Conservation (phyloP, 1,140 invertebrate genomes). For the Chironomus striatipennis region DNA sequence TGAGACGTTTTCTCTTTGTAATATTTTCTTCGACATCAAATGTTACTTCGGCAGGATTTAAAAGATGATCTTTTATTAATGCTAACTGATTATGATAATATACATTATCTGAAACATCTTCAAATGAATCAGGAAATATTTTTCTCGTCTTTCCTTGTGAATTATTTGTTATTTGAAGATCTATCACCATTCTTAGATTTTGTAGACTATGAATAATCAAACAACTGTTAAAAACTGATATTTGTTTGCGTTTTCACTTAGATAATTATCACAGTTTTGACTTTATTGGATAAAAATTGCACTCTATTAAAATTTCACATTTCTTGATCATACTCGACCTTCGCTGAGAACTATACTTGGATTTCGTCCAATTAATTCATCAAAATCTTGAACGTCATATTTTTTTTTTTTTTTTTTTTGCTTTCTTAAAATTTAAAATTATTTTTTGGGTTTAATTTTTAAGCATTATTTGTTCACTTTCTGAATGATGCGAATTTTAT, state of each 20-base stretch:
- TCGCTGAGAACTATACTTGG: no score
- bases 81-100: conserved; percentile 3
- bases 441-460: no score
- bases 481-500: no score
- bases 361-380: no score
- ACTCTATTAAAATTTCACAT: not conserved
- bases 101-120: not conserved
- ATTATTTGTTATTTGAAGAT: not conserved
- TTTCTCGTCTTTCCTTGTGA: not conserved
- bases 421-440: no score
- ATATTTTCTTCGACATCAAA: not conserved
- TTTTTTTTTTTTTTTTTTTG: no score
- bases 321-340: not conserved
- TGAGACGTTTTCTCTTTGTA: conserved; percentile 33
- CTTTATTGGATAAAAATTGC: not conserved
- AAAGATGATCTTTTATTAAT: not conserved
- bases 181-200: not conserved
- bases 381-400: no score
- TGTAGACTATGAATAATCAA: not conserved
- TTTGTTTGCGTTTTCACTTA: not conserved
- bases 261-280: not conserved
- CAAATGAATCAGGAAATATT: not conserved
- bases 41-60: not conserved
- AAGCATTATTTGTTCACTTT: no score
- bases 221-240: not conserved